phyloP scores from a whole-genome alignment of 2,888 invertebrate genomes.

The Cataglyphis livida region DNA sequence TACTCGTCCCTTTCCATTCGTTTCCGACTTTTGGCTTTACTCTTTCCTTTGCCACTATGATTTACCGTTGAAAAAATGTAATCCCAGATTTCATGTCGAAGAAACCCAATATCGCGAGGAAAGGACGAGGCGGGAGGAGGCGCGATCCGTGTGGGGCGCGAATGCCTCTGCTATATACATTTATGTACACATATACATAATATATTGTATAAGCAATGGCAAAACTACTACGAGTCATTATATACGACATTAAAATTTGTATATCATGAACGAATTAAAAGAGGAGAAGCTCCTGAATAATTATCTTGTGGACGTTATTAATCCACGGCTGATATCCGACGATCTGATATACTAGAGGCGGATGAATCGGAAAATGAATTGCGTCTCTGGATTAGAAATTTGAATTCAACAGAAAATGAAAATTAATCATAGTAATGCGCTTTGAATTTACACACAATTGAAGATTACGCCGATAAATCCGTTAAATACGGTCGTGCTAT shows the following conservation, averaged over 20 bases:
- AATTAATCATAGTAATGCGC: not conserved
- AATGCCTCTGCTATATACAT: slow-evolving; percentile 76
- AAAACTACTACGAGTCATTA: slow-evolving; percentile 82
- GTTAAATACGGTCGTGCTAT: not conserved
- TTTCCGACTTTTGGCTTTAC: slow-evolving; percentile 36
- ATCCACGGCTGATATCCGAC: slow-evolving; percentile 27
- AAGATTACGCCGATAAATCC: not conserved
- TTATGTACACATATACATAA: slow-evolving; percentile 80
- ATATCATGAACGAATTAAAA: slow-evolving; percentile 85
- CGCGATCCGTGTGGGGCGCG: slow-evolving; percentile 60
- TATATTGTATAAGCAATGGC: slow-evolving; percentile 82
- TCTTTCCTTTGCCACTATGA: slow-evolving; percentile 18
- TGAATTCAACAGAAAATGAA: not conserved
- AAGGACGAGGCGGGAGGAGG: slow-evolving; percentile 18
- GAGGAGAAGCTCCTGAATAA: slow-evolving; percentile 80
- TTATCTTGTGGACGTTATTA: slow-evolving; percentile 60
- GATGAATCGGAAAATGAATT: slow-evolving; percentile 7
- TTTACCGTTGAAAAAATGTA: not conserved
- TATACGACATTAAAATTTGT: slow-evolving; percentile 84
- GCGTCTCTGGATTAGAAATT: not conserved
- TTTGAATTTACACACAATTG: not conserved
- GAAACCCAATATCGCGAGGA: slow-evolving; percentile 10
- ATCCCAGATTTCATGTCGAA: not conserved
- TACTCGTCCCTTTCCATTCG: slow-evolving; percentile 28
- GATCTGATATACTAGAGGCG: not conserved